phyloP scores from a whole-genome alignment of 2,888 invertebrate species.

The Macrosiphum euphorbiae region DNA sequence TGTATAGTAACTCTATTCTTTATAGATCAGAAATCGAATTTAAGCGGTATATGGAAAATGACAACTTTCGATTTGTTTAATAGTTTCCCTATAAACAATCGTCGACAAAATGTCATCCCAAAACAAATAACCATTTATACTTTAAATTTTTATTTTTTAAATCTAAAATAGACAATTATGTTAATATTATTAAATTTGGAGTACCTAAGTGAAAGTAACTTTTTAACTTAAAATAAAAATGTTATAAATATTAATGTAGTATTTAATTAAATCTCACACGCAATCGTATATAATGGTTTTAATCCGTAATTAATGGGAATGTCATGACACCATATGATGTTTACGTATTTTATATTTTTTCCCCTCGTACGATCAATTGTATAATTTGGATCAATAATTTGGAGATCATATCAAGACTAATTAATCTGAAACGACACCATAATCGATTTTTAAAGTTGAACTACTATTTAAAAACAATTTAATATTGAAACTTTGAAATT shows the following conservation, averaged over 20 bases:
- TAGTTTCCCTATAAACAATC: not conserved
- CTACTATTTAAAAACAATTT: not conserved
- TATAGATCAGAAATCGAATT: not conserved
- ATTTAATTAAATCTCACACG: too few species aligned
- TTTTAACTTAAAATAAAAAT: not conserved
- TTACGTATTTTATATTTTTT: not conserved
- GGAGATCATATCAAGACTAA: not conserved
- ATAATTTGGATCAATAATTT: not conserved
- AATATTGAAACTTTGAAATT: not conserved
- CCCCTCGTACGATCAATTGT: not conserved
- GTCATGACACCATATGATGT: not conserved
- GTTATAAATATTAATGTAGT: not conserved
- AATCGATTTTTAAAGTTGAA: not conserved
- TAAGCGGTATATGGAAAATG: not conserved
- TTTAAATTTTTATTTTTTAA: too few species aligned
- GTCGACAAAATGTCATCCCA: too few species aligned
- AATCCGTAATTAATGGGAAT: not conserved
- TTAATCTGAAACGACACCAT: not conserved
- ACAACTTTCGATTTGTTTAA: not conserved
- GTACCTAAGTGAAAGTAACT: not conserved
- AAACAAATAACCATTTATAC: too few species aligned
- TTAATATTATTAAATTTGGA: too few species aligned
- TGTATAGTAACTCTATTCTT: not conserved
- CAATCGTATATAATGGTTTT: too few species aligned
- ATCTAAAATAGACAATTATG: too few species aligned